Evolutionary conservation across 2,113 vertebrate species (phyloP), one percentile per base, ranked within the genome.

Genomic region (Rhinogobius similis): DNA sequence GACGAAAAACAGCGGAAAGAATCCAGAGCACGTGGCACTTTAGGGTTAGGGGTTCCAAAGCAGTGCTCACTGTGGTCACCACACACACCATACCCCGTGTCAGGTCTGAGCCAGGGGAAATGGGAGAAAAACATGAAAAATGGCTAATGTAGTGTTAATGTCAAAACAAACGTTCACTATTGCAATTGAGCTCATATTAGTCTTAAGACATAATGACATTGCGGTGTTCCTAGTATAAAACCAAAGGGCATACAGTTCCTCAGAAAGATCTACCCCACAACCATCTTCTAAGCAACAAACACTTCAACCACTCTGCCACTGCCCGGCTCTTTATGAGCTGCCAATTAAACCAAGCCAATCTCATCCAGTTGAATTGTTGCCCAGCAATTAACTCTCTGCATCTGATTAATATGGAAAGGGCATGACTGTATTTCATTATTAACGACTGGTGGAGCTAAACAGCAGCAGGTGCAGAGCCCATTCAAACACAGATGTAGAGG

Each of bases 401-500:
- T 27, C 8, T 36, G 58, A 38, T 61, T n/a, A 38, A 10, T 38
- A 55, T 39, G 71, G 24, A n/a, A 65, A 61, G 70, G 36, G 29
- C 56, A 36, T 8, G 21, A 62, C 32, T 27, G 27, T 44, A 21
- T 32, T 4, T 61, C 36, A 82, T 78, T 69, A 77, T 70, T 43
- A 74, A 76, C 69, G 50, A 63, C 27, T 76, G 21, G 4, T 52
- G 5, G 9, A 38, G 4, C 43, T 29, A 73, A 67, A 44, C 44
- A 3, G 65, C 36, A 53, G 44, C 52, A 76, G 59, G 41, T 41
- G 1, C 1, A n/a, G 58, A 67, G 63, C 20, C 67, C 39, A 61
- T 59, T 46, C 21, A 62, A 70, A 83, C 61, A 75, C 43, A 76
- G 46, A 74, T 4, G 20, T 29, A 44, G 36, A 27, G 26, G 10